These are phyloP conservation scores for Phalloptychus januarius DNA, from an alignment of 2,797 vertebrate genomes.

Conservation along the genomic window DNA sequence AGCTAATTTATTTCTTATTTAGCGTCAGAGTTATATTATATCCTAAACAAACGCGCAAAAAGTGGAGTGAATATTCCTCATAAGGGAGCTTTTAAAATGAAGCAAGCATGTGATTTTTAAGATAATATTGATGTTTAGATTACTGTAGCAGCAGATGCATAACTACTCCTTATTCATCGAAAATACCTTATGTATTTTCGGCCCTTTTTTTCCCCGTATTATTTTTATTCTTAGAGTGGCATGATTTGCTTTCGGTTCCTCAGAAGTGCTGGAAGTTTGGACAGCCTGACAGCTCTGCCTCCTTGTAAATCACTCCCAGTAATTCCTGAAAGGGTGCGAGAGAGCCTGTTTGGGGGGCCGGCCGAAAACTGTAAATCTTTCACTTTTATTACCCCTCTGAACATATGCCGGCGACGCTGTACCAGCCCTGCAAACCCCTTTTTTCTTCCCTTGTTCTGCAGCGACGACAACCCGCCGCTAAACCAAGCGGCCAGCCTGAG, in stretches of 20 bases:
- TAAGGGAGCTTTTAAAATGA: background rate
- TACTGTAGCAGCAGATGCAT: conserved; percentile 7
- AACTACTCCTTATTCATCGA: conserved; percentile 13
- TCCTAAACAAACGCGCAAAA: conserved; percentile 13
- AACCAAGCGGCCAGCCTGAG: conserved; percentile 75
- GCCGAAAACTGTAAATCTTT: conserved; percentile 99
- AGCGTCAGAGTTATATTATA: conserved; percentile 31
- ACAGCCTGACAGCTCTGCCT: conserved; percentile 77
- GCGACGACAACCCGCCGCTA: conserved; percentile 80
- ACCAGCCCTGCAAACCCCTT: conserved; percentile 87
- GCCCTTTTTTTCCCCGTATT: conserved; percentile 10
- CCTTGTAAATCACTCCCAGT: conserved; percentile 98
- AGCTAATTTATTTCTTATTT: conserved; percentile 61
- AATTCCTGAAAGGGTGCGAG: conserved; percentile 98
- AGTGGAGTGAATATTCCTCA: background rate
- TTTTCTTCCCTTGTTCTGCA: conserved; percentile 58
- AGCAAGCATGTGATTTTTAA: background rate
- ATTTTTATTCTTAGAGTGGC: conserved; percentile 45
- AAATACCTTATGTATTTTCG: conserved; percentile 16
- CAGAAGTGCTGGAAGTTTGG: conserved; percentile 72
- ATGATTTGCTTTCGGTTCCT: conserved; percentile 63
- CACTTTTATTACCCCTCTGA: conserved; percentile 98
- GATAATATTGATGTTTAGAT: background rate
- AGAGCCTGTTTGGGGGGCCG: conserved; percentile 92
- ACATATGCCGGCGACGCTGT: conserved; percentile 93